These are phyloP conservation scores for Champsocephalus gunnari DNA, from an alignment of 2,797 vertebrate genomes.

Conservation along the genomic window DNA sequence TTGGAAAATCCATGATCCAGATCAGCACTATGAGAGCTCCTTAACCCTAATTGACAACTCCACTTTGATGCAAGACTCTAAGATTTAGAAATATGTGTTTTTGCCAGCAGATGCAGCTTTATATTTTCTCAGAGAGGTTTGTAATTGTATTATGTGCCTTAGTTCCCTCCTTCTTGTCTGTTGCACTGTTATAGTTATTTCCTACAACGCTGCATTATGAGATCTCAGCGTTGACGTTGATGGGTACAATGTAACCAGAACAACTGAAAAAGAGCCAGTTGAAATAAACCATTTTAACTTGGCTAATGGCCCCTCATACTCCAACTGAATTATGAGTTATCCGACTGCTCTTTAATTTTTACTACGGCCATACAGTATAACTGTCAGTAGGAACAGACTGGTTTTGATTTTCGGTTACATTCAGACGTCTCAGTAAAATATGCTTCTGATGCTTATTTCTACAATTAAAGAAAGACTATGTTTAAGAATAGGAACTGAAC, in stretches of 20 bases:
- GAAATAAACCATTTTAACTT: too few relatives aligned
- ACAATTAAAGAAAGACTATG: background rate
- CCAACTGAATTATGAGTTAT: background rate
- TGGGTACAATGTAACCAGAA: background rate
- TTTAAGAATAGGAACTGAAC: background rate
- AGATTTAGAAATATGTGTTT: background rate
- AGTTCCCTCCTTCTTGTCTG: background rate
- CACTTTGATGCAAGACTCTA: slow-evolving; percentile 22
- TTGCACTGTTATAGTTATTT: background rate
- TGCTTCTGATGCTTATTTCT: background rate
- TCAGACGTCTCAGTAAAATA: background rate
- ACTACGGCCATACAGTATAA: background rate
- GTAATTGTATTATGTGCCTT: background rate
- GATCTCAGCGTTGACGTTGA: background rate
- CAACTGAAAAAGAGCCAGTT: too few relatives aligned
- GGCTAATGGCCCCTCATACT: background rate
- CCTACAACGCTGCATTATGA: too few relatives aligned
- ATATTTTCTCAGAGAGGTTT: background rate
- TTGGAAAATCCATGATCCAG: background rate
- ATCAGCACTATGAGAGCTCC: too few relatives aligned
- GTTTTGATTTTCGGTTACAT: background rate
- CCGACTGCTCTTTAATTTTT: background rate
- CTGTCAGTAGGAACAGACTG: background rate
- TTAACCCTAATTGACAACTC: slow-evolving; percentile 6
- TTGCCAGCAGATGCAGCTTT: too few relatives aligned